Evolutionary conservation across 2,797 vertebrate species (phyloP).

Genomic region (Streptopelia turtur): DNA sequence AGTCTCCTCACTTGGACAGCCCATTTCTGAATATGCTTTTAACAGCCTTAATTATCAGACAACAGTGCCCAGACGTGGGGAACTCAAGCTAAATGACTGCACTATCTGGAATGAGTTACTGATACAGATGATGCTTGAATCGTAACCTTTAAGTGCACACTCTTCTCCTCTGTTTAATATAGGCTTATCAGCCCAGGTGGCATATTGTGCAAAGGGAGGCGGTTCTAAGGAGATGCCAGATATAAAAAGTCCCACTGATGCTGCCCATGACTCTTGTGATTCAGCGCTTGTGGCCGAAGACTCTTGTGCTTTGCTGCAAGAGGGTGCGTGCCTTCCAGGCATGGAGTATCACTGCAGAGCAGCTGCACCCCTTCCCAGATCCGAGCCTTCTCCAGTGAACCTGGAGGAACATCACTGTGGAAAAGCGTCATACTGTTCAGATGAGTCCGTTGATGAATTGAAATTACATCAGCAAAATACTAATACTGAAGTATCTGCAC

Average conservation of each 20-base stretch:
- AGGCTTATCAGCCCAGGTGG: slow-evolving; percentile 49
- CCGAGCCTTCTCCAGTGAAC: not conserved
- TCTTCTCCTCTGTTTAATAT: slow-evolving; percentile 10
- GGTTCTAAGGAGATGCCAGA: not conserved
- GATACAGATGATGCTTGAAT: not conserved
- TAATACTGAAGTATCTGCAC: not conserved
- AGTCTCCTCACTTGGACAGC: not conserved
- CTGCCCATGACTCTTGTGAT: not conserved
- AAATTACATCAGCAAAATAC: not conserved
- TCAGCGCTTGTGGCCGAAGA: not conserved
- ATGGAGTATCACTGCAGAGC: not conserved
- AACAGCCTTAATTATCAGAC: not conserved
- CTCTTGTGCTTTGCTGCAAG: not conserved
- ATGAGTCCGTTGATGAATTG: not conserved
- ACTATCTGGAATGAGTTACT: not conserved
- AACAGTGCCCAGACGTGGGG: not conserved
- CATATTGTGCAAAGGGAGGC: not conserved
- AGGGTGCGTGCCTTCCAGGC: slow-evolving; percentile 42
- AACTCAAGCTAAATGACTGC: not conserved
- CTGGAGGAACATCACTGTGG: not conserved
- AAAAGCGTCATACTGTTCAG: not conserved
- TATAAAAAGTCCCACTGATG: not conserved
- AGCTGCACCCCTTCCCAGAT: not conserved
- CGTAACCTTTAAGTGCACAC: not conserved
- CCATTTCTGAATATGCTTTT: not conserved